Evolutionary conservation across 2,797 vertebrate species (phyloP), one percentile per base, ranked within the genome.

Genomic region (Pseudochaenichthys georgianus): DNA sequence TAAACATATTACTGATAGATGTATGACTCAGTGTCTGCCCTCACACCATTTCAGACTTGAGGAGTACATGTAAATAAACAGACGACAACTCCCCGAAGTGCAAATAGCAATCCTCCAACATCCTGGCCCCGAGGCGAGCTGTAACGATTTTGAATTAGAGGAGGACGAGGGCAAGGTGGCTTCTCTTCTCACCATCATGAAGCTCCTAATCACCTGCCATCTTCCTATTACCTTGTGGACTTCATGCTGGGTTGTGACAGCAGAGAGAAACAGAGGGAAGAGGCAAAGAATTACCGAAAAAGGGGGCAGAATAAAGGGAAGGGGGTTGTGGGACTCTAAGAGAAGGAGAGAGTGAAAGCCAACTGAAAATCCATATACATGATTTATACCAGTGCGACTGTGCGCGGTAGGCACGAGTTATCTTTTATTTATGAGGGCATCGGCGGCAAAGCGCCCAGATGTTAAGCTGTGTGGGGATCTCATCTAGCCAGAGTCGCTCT

Each of bases 351-450:
- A 93, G 90, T 90, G 92, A 82, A 94, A 94, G 88, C 93, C 94
- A 93, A 93, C 93, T 64, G 67, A 88, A 93, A 94, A 94, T 92
- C 93, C 92, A 94, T 95, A 95, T 95, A 91, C 94, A 95, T 96
- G 95, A 96, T 96, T 96, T 96, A 96, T 96, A 94, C 81, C 85
- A 88, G 75, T 78, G 88, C 34, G 75, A 89, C 91, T 94, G 93
- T 89, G 88, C 90, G 86, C 81, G 51, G 91, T 91, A 88, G 73
- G 90, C 92, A 93, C 92, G 90, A 88, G 88, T 91, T 93, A 94
- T 96, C 91, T 94, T 95, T 96, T 93, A 97, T 96, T 97, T 95
- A 96, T 96, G 95, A 96, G 92, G 89, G 91, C 91, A 92, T 92
- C 73, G 48, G 93, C 90, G 82, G 92, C 92, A 92, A 92, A 94